phyloP scores from a whole-genome alignment of 2,888 invertebrate genomes.

The Prosapia bicincta region DNA sequence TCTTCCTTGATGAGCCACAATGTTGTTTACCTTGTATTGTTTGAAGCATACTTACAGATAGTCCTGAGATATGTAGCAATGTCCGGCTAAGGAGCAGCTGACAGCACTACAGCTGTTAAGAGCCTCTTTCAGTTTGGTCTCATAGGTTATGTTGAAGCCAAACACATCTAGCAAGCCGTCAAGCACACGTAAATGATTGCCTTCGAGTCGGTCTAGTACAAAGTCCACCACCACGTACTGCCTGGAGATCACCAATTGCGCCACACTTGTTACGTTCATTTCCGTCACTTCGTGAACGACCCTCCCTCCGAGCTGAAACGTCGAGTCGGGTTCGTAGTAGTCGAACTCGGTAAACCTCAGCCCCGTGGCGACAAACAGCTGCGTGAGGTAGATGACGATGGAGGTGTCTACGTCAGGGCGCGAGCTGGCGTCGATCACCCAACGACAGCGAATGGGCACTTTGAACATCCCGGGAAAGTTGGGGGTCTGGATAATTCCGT shows the following conservation, averaged over 20 bases:
- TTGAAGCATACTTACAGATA: constrained; percentile 62
- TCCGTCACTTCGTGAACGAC: constrained; percentile 52
- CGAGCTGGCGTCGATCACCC: constrained; percentile 74
- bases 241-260: constrained; percentile 60
- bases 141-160: constrained; percentile 91
- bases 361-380: constrained; percentile 79
- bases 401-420: constrained; percentile 50
- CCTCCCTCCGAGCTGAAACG: constrained; percentile 49
- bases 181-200: constrained; percentile 78
- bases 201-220: constrained; percentile 65
- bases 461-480: constrained; percentile 78
- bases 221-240: constrained; percentile 79
- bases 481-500: constrained; percentile 76
- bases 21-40: no score
- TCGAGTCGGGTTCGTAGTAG: constrained; percentile 68
- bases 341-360: constrained; percentile 72
- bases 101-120: constrained; percentile 62
- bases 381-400: constrained; percentile 85
- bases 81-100: constrained; percentile 81
- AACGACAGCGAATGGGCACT: constrained; percentile 79
- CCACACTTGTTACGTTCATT: constrained; percentile 61
- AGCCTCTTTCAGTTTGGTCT: constrained; percentile 43
- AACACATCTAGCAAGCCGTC: constrained; percentile 79
- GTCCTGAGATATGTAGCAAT: constrained; percentile 71
- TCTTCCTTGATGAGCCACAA: no score